These are phyloP conservation scores for Vandiemenella viatica DNA, from an alignment of 2,888 invertebrate species.

Conservation along the genomic window DNA sequence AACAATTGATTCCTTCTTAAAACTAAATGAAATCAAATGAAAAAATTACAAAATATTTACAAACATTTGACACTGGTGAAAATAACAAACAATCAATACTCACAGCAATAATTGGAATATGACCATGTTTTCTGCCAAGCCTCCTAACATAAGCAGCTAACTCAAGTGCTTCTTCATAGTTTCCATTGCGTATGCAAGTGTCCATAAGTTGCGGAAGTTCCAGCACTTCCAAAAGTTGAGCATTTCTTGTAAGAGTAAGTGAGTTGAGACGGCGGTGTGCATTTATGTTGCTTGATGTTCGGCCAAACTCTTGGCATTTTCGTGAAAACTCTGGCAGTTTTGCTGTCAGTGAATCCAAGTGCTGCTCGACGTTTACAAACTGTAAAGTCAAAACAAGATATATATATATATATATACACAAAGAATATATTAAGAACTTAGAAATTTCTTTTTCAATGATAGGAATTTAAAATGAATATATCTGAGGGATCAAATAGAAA, in stretches of 20 bases:
- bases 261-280: constrained; percentile 50
- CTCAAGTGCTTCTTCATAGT: constrained; percentile 88
- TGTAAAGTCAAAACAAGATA: too few relatives aligned
- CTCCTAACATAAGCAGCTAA: constrained; percentile 76
- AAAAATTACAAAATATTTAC: too few relatives aligned
- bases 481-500: too few relatives aligned
- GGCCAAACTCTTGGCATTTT: constrained; percentile 69
- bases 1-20: too few relatives aligned
- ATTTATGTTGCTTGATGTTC: constrained; percentile 61
- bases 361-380: constrained; percentile 57
- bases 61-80: too few relatives aligned
- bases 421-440: too few relatives aligned
- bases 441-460: too few relatives aligned
- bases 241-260: constrained; percentile 62
- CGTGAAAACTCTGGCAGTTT: constrained; percentile 61
- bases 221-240: constrained; percentile 73
- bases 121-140: constrained; percentile 65
- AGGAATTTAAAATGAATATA: too few relatives aligned
- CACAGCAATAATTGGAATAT: constrained; percentile 74
- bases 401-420: too few relatives aligned
- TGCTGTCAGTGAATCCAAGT: constrained; percentile 50
- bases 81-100: too few relatives aligned
- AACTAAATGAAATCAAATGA: too few relatives aligned
- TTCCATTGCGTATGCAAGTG: constrained; percentile 74
- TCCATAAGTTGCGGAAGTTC: constrained; percentile 90